Evolutionary conservation across 1,140 invertebrate genomes (phyloP).

Genomic region (Formica exsecta): DNA sequence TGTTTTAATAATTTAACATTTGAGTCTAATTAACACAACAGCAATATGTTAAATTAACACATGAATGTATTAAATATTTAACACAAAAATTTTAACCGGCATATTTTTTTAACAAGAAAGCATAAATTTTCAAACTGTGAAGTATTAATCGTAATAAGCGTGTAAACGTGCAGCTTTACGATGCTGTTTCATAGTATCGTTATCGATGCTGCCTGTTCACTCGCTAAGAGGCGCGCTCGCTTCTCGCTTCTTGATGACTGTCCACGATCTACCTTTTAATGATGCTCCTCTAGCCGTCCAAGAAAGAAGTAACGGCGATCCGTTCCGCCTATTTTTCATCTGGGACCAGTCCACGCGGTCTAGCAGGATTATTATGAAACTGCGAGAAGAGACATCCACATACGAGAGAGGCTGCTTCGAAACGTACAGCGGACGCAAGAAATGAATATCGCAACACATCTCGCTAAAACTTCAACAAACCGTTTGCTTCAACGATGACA

Average conservation of each 20-base stretch:
- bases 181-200: constrained; percentile 6
- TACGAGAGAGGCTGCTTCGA: constrained; percentile 40
- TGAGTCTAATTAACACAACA: too few species aligned
- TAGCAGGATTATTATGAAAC: constrained; percentile 72
- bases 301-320: constrained; percentile 66
- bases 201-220: neutral
- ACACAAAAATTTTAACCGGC: too few species aligned
- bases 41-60: too few species aligned
- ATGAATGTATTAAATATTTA: too few species aligned
- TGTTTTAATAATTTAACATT: too few species aligned
- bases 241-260: constrained; percentile 49
- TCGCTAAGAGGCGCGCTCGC: neutral
- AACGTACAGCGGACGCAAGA: constrained; percentile 25
- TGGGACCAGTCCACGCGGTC: constrained; percentile 67
- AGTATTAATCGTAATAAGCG: neutral
- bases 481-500: neutral
- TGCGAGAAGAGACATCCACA: constrained; percentile 22
- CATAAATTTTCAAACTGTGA: too few species aligned
- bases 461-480: neutral
- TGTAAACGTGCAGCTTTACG: neutral
- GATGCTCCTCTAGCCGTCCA: constrained; percentile 27
- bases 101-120: too few species aligned
- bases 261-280: constrained; percentile 71
- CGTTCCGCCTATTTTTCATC: constrained; percentile 71
- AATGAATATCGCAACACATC: neutral